Conservation (phyloP, 2,797 vertebrate species). For the Poecilia picta region DNA sequence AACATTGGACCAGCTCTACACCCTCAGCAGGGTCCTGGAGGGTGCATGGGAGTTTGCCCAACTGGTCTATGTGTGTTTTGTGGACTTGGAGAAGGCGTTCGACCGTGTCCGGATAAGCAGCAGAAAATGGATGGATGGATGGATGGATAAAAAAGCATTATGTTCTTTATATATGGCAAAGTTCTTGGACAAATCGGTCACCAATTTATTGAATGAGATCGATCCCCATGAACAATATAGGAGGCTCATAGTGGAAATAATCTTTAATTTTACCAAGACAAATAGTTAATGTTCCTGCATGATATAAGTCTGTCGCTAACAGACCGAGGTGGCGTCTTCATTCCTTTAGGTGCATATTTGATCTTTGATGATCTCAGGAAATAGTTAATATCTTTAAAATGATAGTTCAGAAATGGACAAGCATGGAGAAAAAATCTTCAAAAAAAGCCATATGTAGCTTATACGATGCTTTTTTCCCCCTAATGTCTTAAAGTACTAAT, state of each 20-base stretch:
- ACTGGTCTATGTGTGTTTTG: too few species aligned
- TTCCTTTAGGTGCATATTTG: not conserved
- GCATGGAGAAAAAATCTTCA: too few species aligned
- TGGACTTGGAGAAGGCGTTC: too few species aligned
- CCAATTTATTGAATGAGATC: not conserved
- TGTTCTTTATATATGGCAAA: not conserved
- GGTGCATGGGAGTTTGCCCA: too few species aligned
- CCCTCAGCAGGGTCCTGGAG: too few species aligned
- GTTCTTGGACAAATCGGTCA: not conserved
- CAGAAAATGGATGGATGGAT: too few species aligned
- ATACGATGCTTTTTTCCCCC: too few species aligned
- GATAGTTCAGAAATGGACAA: too few species aligned
- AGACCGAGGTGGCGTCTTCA: not conserved
- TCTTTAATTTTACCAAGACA: not conserved
- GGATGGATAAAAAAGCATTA: not conserved
- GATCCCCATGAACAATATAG: not conserved
- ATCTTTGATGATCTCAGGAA: not conserved
- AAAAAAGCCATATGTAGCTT: too few species aligned
- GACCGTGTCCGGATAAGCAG: too few species aligned
- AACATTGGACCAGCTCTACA: too few species aligned
- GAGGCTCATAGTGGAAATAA: not conserved
- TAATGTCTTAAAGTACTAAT: too few species aligned
- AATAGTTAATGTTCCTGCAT: not conserved
- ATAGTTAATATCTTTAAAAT: not conserved
- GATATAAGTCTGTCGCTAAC: not conserved